These are phyloP conservation scores for Triplophysa rosa DNA, from an alignment of 2,113 vertebrate species.

Conservation along the genomic window DNA sequence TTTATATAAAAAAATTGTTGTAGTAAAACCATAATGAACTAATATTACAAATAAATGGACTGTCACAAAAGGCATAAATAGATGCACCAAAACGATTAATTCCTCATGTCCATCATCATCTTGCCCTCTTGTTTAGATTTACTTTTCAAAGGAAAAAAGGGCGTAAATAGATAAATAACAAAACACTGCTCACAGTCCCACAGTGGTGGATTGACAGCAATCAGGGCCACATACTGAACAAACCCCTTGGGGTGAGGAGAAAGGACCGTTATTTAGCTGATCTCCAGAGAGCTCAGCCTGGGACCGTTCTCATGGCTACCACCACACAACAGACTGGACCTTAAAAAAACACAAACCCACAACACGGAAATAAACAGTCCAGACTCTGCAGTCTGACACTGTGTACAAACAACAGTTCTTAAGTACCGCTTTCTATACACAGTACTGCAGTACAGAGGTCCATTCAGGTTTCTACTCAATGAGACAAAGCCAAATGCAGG, in stretches of 20 bases:
- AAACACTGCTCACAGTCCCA: conserved; percentile 46
- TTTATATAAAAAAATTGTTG: too few species aligned
- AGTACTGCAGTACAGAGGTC: background rate
- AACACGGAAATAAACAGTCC: background rate
- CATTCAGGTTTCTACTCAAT: background rate
- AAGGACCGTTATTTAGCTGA: conserved; percentile 46
- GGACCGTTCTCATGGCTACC: conserved; percentile 55
- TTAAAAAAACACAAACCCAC: conserved; percentile 23
- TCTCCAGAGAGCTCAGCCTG: conserved; percentile 52
- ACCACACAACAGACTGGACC: conserved; percentile 27
- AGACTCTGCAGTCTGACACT: background rate
- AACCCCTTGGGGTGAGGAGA: conserved; percentile 50
- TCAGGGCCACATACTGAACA: conserved; percentile 55
- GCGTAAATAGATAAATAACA: conserved; percentile 49
- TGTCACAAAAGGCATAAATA: too few species aligned
- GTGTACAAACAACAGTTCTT: conserved; percentile 17
- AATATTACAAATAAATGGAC: too few species aligned
- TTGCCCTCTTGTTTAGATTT: conserved; percentile 22
- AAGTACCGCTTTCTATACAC: conserved; percentile 15
- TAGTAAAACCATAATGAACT: too few species aligned
- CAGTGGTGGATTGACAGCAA: conserved; percentile 48
- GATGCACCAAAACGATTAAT: too few species aligned
- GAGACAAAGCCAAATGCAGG: conserved; percentile 11
- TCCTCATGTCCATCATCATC: background rate
- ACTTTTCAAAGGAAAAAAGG: conserved; percentile 36